Base-by-base conservation (phyloP, 2,113 vertebrate species). In the Setophaga petechia region DNA sequence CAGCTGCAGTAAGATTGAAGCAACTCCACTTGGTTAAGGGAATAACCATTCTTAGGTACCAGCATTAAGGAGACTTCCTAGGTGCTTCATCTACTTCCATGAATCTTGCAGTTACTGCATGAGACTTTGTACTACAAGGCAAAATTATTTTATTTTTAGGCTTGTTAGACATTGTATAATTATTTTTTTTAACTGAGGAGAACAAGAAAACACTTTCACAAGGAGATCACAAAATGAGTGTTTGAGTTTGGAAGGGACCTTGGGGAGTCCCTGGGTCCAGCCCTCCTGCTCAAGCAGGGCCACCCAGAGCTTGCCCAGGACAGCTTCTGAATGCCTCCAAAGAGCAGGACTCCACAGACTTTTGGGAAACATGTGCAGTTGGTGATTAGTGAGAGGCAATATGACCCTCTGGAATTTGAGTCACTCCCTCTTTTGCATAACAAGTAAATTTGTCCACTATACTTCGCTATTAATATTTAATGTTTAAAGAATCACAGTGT, bases 301-400 rank as follows among this genome's bases (percentile, higher is more conserved):
- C 31, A 59, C 9, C 4, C 49, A 24, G 19, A 39, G 12, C 15
- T 37, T 67, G 19, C 17, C 27, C 35, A 58, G n/a, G 33, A 20
- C 4, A 35, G 15, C 4, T 35, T 78, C 27, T 47, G 11, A 23
- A 52, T 57, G 15, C 3, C 31, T 33, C 19, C 51, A 62, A 35
- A 30, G 14, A 74, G 4, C 5, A 13, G 2, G 3, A 41, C 5
- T 37, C 12, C 46, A 25, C 0, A 57, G n/a, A 1, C 8, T 35
- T 59, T 37, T 24, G 61, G 31, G 16, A 39, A 88, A 15, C 28
- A 27, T 67, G 7, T 24, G 25, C 8, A 15, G 3, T 3, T 61
- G 18, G 7, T 49, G 13, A 21, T 6, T 24, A n/a, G 25, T 33
- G 21, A 82, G n/a, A 30, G 15, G 21, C 13, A 62, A 25, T 15